Conservation (phyloP, 2,888 invertebrate genomes). For the Hypolimnas misippus region DNA sequence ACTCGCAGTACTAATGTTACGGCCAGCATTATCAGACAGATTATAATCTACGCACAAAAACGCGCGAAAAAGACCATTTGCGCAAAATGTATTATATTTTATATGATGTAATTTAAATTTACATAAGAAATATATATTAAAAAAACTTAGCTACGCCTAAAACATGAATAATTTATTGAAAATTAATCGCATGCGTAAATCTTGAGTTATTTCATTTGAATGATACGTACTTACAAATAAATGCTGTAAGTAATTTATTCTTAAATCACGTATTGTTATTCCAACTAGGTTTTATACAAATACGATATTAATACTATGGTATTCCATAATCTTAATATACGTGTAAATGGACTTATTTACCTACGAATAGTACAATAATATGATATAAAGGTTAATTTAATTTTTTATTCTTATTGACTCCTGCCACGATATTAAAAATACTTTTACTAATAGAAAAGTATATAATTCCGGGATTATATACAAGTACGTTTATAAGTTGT, state of each 20-base stretch:
- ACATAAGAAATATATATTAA: constrained; percentile 13
- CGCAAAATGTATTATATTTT: constrained; percentile 30
- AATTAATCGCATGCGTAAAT: constrained; percentile 28
- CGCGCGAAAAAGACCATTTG: constrained; percentile 39
- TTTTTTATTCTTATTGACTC: too few species aligned
- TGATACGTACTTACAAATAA: constrained; percentile 11
- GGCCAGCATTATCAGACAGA: constrained; percentile 42
- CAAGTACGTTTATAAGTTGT: too few species aligned
- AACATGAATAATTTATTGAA: constrained; percentile 26
- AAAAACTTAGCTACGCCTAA: constrained; percentile 24
- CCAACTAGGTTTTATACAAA: neutral
- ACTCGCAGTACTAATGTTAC: constrained; percentile 38
- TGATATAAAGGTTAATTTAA: too few species aligned
- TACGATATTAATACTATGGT: neutral
- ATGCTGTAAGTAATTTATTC: too few species aligned
- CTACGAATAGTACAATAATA: too few species aligned
- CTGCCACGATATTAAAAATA: too few species aligned
- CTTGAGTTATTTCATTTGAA: constrained; percentile 6
- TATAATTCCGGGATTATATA: too few species aligned
- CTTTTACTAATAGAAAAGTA: too few species aligned
- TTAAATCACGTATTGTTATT: neutral
- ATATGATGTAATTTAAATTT: constrained; percentile 18
- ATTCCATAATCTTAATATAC: neutral
- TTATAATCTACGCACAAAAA: constrained; percentile 43
- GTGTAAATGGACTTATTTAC: neutral